phyloP scores from a whole-genome alignment of 2,888 invertebrate species.

The Drosophila dives region DNA sequence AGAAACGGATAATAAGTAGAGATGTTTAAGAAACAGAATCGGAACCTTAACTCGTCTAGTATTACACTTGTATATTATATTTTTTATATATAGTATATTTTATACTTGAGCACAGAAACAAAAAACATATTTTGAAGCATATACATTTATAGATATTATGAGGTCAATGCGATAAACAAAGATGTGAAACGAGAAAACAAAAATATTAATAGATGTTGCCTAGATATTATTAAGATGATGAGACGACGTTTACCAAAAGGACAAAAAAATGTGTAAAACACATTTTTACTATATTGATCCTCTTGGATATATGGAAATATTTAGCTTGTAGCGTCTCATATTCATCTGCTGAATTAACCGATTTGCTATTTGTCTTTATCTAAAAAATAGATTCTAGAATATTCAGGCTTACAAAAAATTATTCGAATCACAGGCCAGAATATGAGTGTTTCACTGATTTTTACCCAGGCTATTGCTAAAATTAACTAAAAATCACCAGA shows the following conservation, averaged over 20 bases:
- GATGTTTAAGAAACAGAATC: background rate
- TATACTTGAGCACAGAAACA: background rate
- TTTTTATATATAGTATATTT: background rate
- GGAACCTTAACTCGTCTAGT: background rate
- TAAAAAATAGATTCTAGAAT: background rate
- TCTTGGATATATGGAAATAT: too few species aligned
- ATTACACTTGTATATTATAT: background rate
- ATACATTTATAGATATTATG: background rate
- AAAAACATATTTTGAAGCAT: background rate
- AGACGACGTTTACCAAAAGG: too few species aligned
- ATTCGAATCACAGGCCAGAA: background rate
- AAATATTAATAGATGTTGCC: background rate
- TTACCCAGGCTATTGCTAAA: background rate
- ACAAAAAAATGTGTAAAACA: too few species aligned
- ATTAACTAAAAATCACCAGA: background rate
- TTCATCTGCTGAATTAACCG: background rate
- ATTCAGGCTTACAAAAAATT: background rate
- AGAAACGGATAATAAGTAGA: background rate
- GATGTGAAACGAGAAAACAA: background rate
- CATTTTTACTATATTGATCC: too few species aligned
- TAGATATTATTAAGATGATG: background rate
- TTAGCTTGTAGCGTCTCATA: too few species aligned
- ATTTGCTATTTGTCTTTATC: background rate
- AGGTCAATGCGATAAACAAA: constrained; percentile 1
- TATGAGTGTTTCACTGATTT: background rate